Percentiles rank a stretch among this genome's conserved stretches.
Conservation (phyloP, 1,140 invertebrate genomes). For the Tetramorium alpestre region DNA sequence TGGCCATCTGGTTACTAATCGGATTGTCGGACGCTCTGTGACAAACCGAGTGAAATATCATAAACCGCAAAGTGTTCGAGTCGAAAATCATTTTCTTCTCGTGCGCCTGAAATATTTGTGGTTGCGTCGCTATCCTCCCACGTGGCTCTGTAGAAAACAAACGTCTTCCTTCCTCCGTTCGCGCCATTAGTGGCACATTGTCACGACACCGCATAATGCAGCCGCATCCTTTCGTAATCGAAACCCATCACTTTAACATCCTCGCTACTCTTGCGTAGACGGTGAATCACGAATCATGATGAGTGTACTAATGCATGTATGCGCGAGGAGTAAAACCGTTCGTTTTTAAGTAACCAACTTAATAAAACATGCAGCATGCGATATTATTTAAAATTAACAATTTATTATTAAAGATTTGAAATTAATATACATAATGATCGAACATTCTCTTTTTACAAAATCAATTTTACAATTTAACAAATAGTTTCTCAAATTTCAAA, state of each 20-base stretch:
- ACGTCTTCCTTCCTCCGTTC: conserved; percentile 61
- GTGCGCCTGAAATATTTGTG: conserved; percentile 57
- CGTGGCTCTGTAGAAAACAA: conserved; percentile 61
- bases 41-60: neutral
- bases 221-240: conserved; percentile 42
- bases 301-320: neutral
- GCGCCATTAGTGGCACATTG: conserved; percentile 27
- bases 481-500: neutral
- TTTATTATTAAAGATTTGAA: neutral
- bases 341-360: neutral
- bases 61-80: neutral
- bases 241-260: conserved; percentile 22
- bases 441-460: neutral
- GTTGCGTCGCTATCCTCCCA: conserved; percentile 70
- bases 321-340: neutral
- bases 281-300: neutral
- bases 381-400: neutral
- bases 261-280: neutral
- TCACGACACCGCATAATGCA: conserved; percentile 20
- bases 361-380: neutral
- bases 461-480: neutral
- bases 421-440: neutral
- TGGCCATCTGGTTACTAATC: neutral
- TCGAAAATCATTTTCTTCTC: conserved; percentile 21
- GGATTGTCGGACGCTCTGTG: neutral